Conservation (phyloP, 2,113 vertebrate genomes). For the Cettia cetti region DNA sequence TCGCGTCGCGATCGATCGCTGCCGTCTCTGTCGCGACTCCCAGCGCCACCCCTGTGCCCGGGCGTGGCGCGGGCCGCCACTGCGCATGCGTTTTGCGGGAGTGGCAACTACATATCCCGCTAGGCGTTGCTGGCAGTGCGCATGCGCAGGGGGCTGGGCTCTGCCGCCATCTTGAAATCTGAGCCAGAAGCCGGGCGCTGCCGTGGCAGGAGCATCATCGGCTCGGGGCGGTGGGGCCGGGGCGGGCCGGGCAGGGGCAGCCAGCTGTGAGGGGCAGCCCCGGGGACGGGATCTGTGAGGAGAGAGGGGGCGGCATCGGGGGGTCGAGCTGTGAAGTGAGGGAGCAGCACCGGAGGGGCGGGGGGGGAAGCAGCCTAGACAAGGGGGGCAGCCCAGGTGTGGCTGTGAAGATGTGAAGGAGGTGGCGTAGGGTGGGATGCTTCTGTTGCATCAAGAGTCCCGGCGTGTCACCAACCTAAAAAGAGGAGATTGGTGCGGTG, state of each 20-base stretch:
- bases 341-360: not conserved
- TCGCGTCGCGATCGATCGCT: not conserved
- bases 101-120: constrained; percentile 51
- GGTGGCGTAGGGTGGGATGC: not conserved
- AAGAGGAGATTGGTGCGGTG: not conserved
- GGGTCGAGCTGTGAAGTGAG: not conserved
- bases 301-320: not conserved
- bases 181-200: constrained; percentile 32
- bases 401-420: not conserved
- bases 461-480: not conserved
- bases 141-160: fast-evolving
- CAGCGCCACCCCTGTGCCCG: fast-evolving
- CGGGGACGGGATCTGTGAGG: not conserved
- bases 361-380: not conserved
- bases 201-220: not conserved
- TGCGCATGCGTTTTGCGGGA: fast-evolving
- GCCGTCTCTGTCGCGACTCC: fast-evolving
- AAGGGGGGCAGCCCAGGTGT: not conserved
- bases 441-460: not conserved
- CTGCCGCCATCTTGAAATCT: constrained; percentile 75
- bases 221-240: not conserved
- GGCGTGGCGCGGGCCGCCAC: fast-evolving
- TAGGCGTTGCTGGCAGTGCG: fast-evolving
- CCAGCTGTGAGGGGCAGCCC: not conserved
- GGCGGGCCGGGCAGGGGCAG: not conserved